These are phyloP conservation scores for Harlomillsia oculata DNA, from an alignment of 1,140 invertebrate genomes.

Conservation along the genomic window DNA sequence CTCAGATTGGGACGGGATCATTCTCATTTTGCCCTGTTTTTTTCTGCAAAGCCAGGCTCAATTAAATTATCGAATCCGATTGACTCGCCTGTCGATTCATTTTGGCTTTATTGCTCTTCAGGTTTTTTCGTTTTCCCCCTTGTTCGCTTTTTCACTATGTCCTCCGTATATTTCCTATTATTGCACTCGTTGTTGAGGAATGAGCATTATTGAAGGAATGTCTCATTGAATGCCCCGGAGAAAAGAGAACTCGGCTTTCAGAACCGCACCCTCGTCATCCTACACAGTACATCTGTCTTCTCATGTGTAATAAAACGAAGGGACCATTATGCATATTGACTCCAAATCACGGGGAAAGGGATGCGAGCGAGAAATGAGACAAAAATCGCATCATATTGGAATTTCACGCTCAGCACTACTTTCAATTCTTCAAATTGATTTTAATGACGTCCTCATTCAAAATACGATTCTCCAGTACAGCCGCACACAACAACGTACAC, in stretches of 20 bases:
- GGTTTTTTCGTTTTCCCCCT: background rate
- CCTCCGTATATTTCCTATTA: too few species aligned
- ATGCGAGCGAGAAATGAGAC: background rate
- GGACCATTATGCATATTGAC: background rate
- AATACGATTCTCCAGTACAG: too few species aligned
- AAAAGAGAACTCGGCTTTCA: background rate
- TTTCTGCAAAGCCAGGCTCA: too few species aligned
- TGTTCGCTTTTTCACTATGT: background rate
- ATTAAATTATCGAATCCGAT: constrained; percentile 9
- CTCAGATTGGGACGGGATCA: too few species aligned
- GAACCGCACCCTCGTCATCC: background rate
- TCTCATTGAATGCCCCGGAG: background rate
- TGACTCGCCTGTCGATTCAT: constrained; percentile 7
- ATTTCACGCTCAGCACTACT: background rate
- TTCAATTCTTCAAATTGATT: background rate
- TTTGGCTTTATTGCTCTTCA: background rate
- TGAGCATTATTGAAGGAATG: background rate
- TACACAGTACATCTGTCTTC: background rate
- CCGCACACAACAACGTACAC: background rate
- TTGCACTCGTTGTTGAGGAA: too few species aligned
- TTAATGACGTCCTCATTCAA: background rate
- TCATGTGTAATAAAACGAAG: background rate
- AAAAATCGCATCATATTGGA: background rate
- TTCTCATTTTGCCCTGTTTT: too few species aligned
- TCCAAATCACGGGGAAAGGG: background rate